phyloP scores from a whole-genome alignment of 2,797 vertebrate species.

The Ciconia nigra region DNA sequence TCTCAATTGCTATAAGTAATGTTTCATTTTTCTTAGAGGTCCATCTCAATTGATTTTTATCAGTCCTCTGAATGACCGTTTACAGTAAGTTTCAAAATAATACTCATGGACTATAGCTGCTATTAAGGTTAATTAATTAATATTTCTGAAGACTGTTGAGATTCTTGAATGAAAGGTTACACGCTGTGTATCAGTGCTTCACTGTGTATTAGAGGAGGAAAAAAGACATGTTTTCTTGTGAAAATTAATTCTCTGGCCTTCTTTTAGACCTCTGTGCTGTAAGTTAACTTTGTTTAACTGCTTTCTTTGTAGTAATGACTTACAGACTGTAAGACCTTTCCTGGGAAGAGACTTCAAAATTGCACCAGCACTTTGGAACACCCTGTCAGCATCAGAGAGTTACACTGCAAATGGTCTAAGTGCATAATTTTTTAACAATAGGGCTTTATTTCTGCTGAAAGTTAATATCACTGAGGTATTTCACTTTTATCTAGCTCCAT shows the following conservation, averaged over 20 bases:
- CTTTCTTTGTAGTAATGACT: background rate
- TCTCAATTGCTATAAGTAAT: background rate
- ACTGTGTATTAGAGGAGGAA: background rate
- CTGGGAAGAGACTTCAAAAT: constrained; percentile 5
- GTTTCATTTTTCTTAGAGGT: background rate
- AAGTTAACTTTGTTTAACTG: constrained; percentile 10
- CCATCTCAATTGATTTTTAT: background rate
- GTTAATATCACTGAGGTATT: background rate
- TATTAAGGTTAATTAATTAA: constrained; percentile 31
- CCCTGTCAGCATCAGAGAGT: background rate
- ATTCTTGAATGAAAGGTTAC: background rate
- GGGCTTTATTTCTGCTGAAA: constrained; percentile 28
- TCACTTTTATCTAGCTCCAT: background rate
- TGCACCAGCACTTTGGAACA: background rate
- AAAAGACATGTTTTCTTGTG: background rate
- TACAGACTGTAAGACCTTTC: background rate
- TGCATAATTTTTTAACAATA: constrained; percentile 5
- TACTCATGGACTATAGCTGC: background rate
- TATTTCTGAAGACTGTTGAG: background rate
- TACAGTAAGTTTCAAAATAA: constrained; percentile 11
- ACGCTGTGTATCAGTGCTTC: background rate
- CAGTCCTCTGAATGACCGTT: constrained; percentile 1
- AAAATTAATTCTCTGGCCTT: background rate
- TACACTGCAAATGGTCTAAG: background rate
- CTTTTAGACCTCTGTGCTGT: background rate